Conservation (phyloP, 2,113 vertebrate genomes). For the Trematomus loennbergii region DNA sequence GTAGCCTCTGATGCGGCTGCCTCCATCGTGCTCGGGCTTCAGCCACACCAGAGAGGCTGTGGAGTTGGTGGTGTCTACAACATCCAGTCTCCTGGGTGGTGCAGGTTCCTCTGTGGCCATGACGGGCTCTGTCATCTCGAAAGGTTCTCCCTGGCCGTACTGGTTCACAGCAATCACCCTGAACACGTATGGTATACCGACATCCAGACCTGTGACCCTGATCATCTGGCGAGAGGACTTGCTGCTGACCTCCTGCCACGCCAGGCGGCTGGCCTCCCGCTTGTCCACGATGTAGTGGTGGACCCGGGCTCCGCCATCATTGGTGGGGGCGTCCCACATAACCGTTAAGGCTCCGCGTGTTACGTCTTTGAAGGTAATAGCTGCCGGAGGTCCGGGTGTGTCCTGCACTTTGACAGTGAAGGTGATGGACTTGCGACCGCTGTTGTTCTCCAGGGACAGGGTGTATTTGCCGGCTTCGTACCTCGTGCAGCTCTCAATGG, state of each 20-base stretch:
- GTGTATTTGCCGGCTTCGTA: slow-evolving; percentile 96
- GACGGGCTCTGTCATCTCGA: slow-evolving; percentile 94
- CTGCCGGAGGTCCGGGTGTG: slow-evolving; percentile 94
- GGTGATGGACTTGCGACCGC: slow-evolving; percentile 93
- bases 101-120: slow-evolving; percentile 96
- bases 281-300: slow-evolving; percentile 95
- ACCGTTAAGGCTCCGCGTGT: slow-evolving; percentile 91
- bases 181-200: slow-evolving; percentile 92
- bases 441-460: slow-evolving; percentile 95
- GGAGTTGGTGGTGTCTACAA: slow-evolving; percentile 93
- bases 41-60: slow-evolving; percentile 94
- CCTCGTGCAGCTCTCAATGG: slow-evolving; percentile 93
- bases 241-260: slow-evolving; percentile 93
- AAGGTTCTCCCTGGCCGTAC: slow-evolving; percentile 93
- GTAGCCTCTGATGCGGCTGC: slow-evolving; percentile 93
- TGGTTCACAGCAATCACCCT: slow-evolving; percentile 95
- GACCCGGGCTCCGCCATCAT: slow-evolving; percentile 93
- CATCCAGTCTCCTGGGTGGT: slow-evolving; percentile 94
- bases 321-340: slow-evolving; percentile 95
- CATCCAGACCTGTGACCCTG: slow-evolving; percentile 88
- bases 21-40: slow-evolving; percentile 98
- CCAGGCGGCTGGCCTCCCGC: slow-evolving; percentile 94
- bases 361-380: slow-evolving; percentile 95
- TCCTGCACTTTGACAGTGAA: slow-evolving; percentile 97
- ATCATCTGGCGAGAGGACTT: slow-evolving; percentile 93